Conservation (phyloP, 2,797 vertebrate species). For the Pitangus sulphuratus region DNA sequence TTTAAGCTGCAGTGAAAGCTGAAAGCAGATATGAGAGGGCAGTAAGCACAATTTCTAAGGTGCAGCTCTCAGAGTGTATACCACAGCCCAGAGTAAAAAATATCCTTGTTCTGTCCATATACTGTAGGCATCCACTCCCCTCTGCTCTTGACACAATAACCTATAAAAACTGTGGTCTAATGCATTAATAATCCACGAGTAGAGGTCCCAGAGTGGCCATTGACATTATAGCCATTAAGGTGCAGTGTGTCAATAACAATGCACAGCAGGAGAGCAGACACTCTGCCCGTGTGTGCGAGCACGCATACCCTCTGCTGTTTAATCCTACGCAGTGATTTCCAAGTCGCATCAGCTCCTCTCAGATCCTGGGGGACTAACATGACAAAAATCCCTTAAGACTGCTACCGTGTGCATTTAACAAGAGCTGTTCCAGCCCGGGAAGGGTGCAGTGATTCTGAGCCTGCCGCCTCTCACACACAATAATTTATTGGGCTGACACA, state of each 20-base stretch:
- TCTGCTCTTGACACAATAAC: constrained; percentile 55
- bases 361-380: constrained; percentile 33
- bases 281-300: not conserved
- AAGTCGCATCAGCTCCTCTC: not conserved
- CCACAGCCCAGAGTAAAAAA: constrained; percentile 11
- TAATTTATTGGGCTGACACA: constrained; percentile 3
- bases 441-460: not conserved
- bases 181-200: constrained; percentile 59
- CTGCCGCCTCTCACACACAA: not conserved
- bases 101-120: not conserved
- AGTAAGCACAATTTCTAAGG: not conserved
- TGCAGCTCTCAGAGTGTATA: not conserved
- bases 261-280: not conserved
- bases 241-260: constrained; percentile 59
- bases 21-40: not conserved
- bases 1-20: not conserved
- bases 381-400: not conserved
- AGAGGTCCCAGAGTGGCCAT: constrained; percentile 63
- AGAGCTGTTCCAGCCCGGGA: not conserved
- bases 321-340: not conserved
- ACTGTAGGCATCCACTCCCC: constrained; percentile 14
- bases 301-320: constrained; percentile 36
- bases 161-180: constrained; percentile 50
- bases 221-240: constrained; percentile 68
- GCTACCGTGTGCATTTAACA: not conserved